Conservation (phyloP, 2,113 vertebrate species). For the Morone chrysops region DNA sequence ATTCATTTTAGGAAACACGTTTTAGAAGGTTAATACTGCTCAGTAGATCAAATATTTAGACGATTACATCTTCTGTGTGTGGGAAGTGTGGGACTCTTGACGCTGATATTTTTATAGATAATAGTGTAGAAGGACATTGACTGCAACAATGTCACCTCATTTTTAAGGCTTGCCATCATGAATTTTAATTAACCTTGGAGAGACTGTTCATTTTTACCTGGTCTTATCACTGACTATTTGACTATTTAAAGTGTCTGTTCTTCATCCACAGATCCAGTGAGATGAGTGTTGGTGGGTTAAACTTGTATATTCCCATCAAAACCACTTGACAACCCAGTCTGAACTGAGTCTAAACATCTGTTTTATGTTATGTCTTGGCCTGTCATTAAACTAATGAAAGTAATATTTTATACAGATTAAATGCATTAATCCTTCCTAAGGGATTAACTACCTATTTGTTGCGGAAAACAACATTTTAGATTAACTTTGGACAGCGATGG, state of each 20-base stretch:
- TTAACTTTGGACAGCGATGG: neutral
- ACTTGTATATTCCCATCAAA: neutral
- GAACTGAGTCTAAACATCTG: neutral
- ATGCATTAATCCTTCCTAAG: conserved; percentile 20
- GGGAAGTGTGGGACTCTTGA: neutral
- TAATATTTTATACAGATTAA: conserved; percentile 37
- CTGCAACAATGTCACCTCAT: too few relatives aligned
- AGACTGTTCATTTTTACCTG: neutral
- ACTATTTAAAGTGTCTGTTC: neutral
- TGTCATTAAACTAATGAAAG: conserved; percentile 14
- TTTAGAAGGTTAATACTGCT: neutral
- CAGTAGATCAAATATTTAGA: neutral
- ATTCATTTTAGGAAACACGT: neutral
- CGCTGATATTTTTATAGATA: neutral
- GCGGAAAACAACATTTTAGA: conserved; percentile 6
- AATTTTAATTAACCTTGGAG: too few relatives aligned
- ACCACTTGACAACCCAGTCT: neutral
- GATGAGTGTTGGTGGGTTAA: neutral
- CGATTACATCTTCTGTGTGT: neutral
- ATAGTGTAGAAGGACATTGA: neutral
- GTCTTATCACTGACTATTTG: neutral
- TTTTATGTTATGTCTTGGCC: conserved; percentile 14
- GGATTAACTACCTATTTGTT: conserved; percentile 21
- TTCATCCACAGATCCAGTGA: neutral
- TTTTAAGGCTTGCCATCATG: too few relatives aligned